Conservation (phyloP, 2,113 vertebrate species). For the Tichodroma muraria region DNA sequence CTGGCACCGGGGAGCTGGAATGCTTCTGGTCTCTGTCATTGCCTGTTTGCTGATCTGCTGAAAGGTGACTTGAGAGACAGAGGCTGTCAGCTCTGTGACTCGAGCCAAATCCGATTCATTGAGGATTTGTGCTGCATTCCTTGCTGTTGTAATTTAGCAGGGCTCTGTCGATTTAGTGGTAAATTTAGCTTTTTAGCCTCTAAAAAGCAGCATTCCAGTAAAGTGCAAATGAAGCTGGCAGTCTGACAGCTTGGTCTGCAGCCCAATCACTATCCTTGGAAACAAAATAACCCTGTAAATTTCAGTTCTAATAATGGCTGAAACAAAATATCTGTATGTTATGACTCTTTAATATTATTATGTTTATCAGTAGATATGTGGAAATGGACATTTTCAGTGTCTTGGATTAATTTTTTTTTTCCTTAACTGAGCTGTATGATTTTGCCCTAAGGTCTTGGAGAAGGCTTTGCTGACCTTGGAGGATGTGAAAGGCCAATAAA, state of each 20-base stretch:
- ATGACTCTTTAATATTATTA: background rate
- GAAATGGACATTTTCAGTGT: background rate
- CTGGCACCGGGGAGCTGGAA: background rate
- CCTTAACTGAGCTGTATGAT: background rate
- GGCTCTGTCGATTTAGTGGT: background rate
- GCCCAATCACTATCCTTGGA: background rate
- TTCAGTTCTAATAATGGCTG: background rate
- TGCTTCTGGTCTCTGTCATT: background rate
- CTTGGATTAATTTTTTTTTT: background rate
- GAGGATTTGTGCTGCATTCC: background rate
- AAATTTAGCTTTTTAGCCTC: background rate
- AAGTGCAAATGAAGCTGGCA: background rate
- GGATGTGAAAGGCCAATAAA: background rate
- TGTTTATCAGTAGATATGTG: background rate
- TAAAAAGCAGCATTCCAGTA: background rate
- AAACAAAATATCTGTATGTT: background rate
- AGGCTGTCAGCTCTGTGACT: background rate
- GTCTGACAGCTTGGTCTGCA: background rate
- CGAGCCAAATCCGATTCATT: background rate
- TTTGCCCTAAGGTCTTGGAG: background rate
- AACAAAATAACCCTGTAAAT: background rate
- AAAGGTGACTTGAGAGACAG: background rate
- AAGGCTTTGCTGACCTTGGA: background rate
- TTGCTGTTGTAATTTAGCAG: background rate
- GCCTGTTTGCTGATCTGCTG: background rate